Evolutionary conservation across 2,797 vertebrate genomes (phyloP).

Genomic region (Liasis olivaceus): DNA sequence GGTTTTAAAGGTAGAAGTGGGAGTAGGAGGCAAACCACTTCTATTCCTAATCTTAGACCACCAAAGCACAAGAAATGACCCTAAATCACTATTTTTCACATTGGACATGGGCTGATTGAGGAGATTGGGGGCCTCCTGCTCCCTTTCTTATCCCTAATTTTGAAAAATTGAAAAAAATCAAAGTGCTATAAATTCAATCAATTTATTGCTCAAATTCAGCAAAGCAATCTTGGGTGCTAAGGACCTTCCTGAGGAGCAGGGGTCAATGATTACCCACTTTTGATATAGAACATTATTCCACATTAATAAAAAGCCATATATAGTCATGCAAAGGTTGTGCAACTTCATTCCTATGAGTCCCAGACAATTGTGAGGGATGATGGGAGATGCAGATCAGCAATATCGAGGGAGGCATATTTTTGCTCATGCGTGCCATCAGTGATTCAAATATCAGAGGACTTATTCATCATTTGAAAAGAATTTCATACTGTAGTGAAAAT

Average conservation of each 20-base stretch:
- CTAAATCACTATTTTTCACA: background rate
- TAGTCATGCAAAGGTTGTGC: background rate
- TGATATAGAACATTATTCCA: background rate
- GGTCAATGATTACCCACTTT: background rate
- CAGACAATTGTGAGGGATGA: background rate
- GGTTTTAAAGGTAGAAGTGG: background rate
- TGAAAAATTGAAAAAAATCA: background rate
- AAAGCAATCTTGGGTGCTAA: background rate
- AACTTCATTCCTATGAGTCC: background rate
- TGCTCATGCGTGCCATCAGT: background rate
- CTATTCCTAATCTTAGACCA: background rate
- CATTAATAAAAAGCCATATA: background rate
- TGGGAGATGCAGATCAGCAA: background rate
- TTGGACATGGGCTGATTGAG: background rate
- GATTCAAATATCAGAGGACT: background rate
- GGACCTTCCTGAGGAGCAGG: background rate
- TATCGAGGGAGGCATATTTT: background rate
- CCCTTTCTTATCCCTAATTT: background rate
- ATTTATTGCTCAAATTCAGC: background rate
- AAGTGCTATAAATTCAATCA: background rate
- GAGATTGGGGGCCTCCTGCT: background rate
- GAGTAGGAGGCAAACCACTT: background rate
- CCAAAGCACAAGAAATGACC: background rate
- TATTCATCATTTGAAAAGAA: background rate
- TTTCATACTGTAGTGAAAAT: background rate